phyloP scores from a whole-genome alignment of 2,797 vertebrate species.

The Semotilus atromaculatus region DNA sequence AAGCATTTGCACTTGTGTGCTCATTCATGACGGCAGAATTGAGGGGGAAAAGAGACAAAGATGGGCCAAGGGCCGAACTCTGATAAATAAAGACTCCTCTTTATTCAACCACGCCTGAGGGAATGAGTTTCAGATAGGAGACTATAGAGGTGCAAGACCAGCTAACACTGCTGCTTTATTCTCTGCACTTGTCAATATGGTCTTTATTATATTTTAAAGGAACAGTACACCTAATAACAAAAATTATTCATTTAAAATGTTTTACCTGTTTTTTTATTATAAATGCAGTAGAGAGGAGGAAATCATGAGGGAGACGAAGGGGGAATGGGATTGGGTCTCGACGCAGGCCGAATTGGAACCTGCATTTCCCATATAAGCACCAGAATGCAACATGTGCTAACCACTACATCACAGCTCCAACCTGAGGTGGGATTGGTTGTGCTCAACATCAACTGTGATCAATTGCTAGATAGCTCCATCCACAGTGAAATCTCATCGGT shows the following conservation, averaged over 20 bases:
- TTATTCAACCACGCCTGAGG: slow-evolving; percentile 37
- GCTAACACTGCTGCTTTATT: neutral
- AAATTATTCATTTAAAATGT: neutral
- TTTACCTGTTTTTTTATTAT: neutral
- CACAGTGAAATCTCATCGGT: neutral
- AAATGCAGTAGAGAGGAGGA: neutral
- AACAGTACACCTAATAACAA: neutral
- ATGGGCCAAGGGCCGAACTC: slow-evolving; percentile 12
- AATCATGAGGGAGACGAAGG: neutral
- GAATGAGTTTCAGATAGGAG: slow-evolving; percentile 8
- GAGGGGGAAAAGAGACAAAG: slow-evolving; percentile 25
- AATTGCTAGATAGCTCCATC: neutral
- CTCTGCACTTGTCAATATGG: neutral
- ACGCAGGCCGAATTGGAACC: neutral
- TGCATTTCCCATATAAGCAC: neutral
- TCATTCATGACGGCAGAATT: slow-evolving; percentile 49
- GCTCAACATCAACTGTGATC: neutral
- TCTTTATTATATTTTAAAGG: neutral
- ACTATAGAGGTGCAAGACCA: slow-evolving; percentile 12
- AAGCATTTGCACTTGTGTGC: slow-evolving; percentile 48
- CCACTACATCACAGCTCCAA: neutral
- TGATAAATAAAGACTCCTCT: slow-evolving; percentile 31
- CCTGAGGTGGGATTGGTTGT: neutral
- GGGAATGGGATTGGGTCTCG: neutral
- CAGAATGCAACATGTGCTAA: neutral